Base-by-base conservation (phyloP, 2,113 vertebrate genomes). In the Proterorhinus semilunaris region DNA sequence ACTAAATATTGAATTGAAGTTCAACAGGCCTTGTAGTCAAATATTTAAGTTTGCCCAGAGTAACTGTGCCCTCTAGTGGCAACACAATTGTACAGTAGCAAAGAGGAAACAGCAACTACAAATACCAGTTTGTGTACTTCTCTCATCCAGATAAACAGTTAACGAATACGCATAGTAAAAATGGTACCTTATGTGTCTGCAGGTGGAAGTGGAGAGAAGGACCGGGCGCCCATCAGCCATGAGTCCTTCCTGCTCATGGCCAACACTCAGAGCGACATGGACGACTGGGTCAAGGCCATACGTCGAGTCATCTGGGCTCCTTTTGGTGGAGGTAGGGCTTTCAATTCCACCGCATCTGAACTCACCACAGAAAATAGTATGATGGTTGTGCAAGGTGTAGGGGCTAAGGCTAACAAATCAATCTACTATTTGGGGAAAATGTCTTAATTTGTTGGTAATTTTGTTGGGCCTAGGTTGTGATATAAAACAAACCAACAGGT, bases 251-350 rank as follows among this genome's bases (percentile, higher is more conserved):
- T 98, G 75, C 95, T 98, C 51, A 97, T 98, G 96, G 96, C 96
- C 68, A 98, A 94, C 91, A 95, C 96, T 72, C 96, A 97, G 93
- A 94, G 90, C 0, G 96, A 98, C 87, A 95, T 96, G 96, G 96
- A 98, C 55, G 96, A 96, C 86, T 98, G 96, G 96, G 96, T 98
- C 83, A 96, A 96, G 90, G 96, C 95, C 86, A 97, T 98, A 85
- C 93, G 94, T 27, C 88, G 95, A 68, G 96, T 96, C 92, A 97
- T 98, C 89, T 96, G 96, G 95, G 95, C 95, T 73, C 96, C 96
- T 0, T 95, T 96, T 76, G 96, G 96, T 88, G 93, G 96, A 97
- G 96, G 96, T 98, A 95, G 90, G 21, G 5, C 7, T 50, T 21
- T 51, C 59, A 8, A 43, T 21, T 51, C 59, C 10, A 43, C 63